Base-by-base conservation (phyloP, 1,140 invertebrate species). In the Diorhabda carinulata region DNA sequence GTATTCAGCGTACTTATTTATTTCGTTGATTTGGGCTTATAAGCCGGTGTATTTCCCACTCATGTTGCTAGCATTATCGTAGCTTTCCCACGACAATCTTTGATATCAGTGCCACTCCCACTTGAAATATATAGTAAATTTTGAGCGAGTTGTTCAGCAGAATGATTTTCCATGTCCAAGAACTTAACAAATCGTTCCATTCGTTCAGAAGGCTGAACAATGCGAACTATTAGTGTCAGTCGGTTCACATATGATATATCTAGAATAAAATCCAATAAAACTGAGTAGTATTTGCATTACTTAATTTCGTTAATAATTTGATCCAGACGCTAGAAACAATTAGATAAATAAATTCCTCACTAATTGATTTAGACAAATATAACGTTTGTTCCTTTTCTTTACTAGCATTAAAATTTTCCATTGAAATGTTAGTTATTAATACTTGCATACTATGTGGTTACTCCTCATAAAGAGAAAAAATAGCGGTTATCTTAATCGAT, bases 21-120 rank as follows among this genome's bases (percentile, higher is more conserved):
- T 25, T 52, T 71, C 70, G 66, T 73, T 61, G 65, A 81, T 78
- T 69, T 68, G 61, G 40, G 78, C 76, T 76, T 81, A 79, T 45
- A 81, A 70, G 52, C 79, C 79, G 61, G 65, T 76, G 68, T 81
- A 80, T 3, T 57, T 66, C n/a, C 79, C 80, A 70, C 73, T 74
- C 78, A 82, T 82, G 64, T 80, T 83, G 7, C 61, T 43, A 7
- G 78, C 79, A 77, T 81, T 82, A 67, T 81, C 78, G 67, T 82
- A 82, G 74, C 73, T 70, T 82, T 78, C 4, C 78, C 75, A 47
- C 66, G 10, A 74, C 77, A 80, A 61, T 80, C 8, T 61, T 61
- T 44, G 10, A 67, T 71, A 61, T 73, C 57, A 69, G 80, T 77
- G 80, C 69, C 68, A 65, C n/a, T 5, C 2, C n/a, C 10, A 56